A percentile compares a stretch with the other conserved stretches of the same genome.
phyloP scores from a whole-genome alignment of 2,797 vertebrate species.

The Falco biarmicus region DNA sequence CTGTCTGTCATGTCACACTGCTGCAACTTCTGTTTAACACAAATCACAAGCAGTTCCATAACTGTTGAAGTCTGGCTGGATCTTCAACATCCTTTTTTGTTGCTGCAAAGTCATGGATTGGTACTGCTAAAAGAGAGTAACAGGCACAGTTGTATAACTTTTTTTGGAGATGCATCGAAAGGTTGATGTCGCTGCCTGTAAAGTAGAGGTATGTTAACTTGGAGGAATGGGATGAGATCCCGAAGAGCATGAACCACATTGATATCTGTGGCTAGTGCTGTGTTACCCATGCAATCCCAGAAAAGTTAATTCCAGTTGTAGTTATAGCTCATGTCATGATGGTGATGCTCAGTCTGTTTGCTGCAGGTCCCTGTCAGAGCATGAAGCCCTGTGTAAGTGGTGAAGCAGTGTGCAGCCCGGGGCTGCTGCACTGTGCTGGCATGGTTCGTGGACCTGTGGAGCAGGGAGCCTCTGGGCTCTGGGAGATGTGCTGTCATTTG shows the following conservation, averaged over 20 bases:
- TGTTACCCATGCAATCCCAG: background rate
- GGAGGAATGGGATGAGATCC: background rate
- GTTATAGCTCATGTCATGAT: background rate
- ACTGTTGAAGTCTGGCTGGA: background rate
- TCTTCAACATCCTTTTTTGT: background rate
- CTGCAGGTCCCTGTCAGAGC: background rate
- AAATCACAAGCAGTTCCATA: background rate
- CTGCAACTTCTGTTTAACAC: background rate
- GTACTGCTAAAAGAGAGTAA: background rate
- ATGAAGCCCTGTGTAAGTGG: rapidly evolving
- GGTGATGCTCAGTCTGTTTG: background rate
- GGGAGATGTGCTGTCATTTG: rapidly evolving
- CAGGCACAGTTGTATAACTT: background rate
- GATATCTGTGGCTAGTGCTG: background rate
- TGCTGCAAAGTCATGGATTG: background rate
- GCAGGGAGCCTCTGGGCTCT: background rate
- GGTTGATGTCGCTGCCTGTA: background rate
- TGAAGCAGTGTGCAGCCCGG: background rate
- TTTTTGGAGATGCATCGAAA: background rate
- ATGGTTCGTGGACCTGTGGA: background rate
- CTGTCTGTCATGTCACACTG: rapidly evolving
- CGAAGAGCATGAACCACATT: background rate
- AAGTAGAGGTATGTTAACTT: background rate
- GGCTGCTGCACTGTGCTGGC: background rate
- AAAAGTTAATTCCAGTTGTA: background rate